A percentile compares a stretch with the other conserved stretches of the same genome.
Conservation (phyloP, 2,888 invertebrate genomes). For the Pollenia griseotomentosa region DNA sequence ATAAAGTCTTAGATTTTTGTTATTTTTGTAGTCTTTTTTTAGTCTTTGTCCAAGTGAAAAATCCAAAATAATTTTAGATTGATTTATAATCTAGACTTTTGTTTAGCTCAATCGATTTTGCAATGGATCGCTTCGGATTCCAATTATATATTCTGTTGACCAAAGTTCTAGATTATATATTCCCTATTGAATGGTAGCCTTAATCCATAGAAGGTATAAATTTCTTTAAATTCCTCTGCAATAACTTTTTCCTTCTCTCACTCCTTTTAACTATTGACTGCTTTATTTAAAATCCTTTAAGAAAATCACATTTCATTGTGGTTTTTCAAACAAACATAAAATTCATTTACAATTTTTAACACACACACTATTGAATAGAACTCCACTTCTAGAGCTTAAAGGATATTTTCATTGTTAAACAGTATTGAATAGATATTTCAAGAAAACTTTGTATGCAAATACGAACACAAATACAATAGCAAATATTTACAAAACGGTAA, state of each 20-base stretch:
- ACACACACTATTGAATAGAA: slow-evolving; percentile 59
- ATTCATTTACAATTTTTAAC: slow-evolving; percentile 59
- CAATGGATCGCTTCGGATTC: too few relatives aligned
- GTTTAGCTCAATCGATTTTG: too few relatives aligned
- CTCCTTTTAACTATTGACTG: slow-evolving; percentile 36
- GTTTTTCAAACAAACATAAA: slow-evolving; percentile 65
- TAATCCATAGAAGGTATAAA: too few relatives aligned
- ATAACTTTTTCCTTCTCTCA: neutral
- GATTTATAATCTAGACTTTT: too few relatives aligned
- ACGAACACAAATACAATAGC: slow-evolving; percentile 53
- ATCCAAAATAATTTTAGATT: too few relatives aligned
- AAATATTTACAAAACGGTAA: slow-evolving; percentile 55
- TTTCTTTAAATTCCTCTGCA: neutral
- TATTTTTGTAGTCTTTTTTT: too few relatives aligned
- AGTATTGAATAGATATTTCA: slow-evolving; percentile 66
- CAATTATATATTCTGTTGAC: too few relatives aligned
- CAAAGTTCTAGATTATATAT: too few relatives aligned
- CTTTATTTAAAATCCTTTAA: slow-evolving; percentile 63
- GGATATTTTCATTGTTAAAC: slow-evolving; percentile 72
- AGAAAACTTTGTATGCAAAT: slow-evolving; percentile 70
- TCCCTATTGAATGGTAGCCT: too few relatives aligned
- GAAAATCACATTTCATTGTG: slow-evolving; percentile 69
- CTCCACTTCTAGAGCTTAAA: slow-evolving; percentile 67
- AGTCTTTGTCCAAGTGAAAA: too few relatives aligned
- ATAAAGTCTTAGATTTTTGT: too few relatives aligned